Evolutionary conservation across 2,888 invertebrate genomes (phyloP).

Genomic region (Sylvicola cinctus): DNA sequence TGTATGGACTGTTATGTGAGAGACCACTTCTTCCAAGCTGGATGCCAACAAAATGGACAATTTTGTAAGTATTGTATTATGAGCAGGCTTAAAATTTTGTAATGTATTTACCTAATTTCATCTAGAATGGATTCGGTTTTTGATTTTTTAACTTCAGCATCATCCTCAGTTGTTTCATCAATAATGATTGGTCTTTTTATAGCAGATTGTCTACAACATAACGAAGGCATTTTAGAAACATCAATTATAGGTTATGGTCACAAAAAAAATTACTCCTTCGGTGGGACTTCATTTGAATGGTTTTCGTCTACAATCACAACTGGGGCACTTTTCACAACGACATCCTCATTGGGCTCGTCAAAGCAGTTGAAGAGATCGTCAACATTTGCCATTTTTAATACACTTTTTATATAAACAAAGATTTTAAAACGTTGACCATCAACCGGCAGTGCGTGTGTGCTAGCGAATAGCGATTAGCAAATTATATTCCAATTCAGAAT

Average conservation of each 20-base stretch:
- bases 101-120: conserved; percentile 12
- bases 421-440: too few species aligned
- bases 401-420: too few species aligned
- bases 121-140: conserved; percentile 19
- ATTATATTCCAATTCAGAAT: too few species aligned
- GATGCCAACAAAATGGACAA: conserved; percentile 11
- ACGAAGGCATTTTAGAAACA: too few species aligned
- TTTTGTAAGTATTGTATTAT: background rate
- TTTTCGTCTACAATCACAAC: conserved; percentile 5
- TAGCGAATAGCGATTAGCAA: too few species aligned
- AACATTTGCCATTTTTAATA: conserved; percentile 16
- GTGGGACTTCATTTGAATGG: background rate
- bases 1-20: conserved; percentile 70
- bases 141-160: conserved; percentile 9
- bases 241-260: too few species aligned
- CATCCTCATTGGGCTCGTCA: conserved; percentile 14
- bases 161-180: conserved; percentile 8
- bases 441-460: too few species aligned
- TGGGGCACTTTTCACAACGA: too few species aligned
- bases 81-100: background rate
- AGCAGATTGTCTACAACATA: background rate
- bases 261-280: background rate
- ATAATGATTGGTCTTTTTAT: conserved; percentile 8
- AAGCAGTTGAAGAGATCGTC: conserved; percentile 25
- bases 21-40: conserved; percentile 53